Evolutionary conservation across 2,113 vertebrate species (phyloP), one percentile per base, ranked within the genome.

Genomic region (Eulemur rufifrons): DNA sequence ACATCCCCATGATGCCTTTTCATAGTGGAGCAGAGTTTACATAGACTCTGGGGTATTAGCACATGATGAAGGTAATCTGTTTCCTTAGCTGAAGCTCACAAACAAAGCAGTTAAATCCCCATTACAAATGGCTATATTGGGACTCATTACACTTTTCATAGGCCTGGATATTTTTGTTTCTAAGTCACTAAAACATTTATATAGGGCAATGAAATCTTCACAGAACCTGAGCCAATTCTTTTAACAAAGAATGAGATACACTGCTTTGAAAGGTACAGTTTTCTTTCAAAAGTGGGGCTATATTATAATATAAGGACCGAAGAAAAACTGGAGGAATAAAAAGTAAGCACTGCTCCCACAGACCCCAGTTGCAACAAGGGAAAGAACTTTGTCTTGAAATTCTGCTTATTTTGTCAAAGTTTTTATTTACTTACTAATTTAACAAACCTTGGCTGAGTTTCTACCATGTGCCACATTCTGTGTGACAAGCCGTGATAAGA

Each of bases 1-100:
- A 97, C 96, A 97, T 98, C 97, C 89, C 98, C 98, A 97, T 98
- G 98, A 98, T 98, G 98, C 98, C 98, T 98, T 98, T 98, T 98
- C 94, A 97, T 97, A 95, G 92, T 84, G 96, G 97, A 98, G 98
- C 98, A 97, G 97, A 83, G 98, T 99, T 98, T 97, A 98, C 98
- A 98, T 98, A 80, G 69, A 98, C 98, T 98, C 98, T 97, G 97
- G 98, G 98, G 98, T 98, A 98, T 98, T 98, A 98, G 94, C 97
- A 98, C 98, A 98, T 98, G 98, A 99, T 99, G 99, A 99, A 99
- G 98, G 99, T 99, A 99, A 99, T 99, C 98, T 99, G 98, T 99
- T 99, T 99, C 98, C 98, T 98, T 98, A 98, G 98, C 98, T 98
- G 98, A 98, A 97, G 93, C 98, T 98, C 98, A 98, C 98, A 98